Evolutionary conservation across 1,140 invertebrate species (phyloP), one percentile per base, ranked within the genome.

Genomic region (Pseudomyrmex pallidus): DNA sequence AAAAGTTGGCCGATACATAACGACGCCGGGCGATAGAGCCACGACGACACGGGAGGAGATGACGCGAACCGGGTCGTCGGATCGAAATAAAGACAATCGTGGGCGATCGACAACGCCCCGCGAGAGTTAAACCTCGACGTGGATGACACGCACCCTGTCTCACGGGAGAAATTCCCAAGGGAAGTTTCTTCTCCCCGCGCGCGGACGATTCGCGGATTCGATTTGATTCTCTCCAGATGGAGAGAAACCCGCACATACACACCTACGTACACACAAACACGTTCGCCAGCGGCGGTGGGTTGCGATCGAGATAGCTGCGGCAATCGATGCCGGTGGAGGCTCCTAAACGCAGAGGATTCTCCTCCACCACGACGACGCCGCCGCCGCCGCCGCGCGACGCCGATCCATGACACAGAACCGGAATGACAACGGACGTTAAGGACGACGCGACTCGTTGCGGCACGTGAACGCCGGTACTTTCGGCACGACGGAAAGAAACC

Each of bases 321-420:
- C 63, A 78, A 78, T 78, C 76, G 63, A 78, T 78, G 76, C 64
- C 76, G 76, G 64, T 22, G 56, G 52, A 35, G 12, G 15, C 20
- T 17, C 54, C 20, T 35, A 35, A 35, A 35, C 35, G 35, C 35
- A 35, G 15, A 20, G 5, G 66, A n/a, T 15, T 66, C 74, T 8
- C 20, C n/a, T 15, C 35, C 35, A 35, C 35, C n/a, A 12, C 48
- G 62, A 46, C 50, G 61, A 8, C 25, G 74, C 3, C 44, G 54
- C 2, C 50, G n/a, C 9, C 17, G 63, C 10, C 13, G 62, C 12
- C 44, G 44, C 9, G 15, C 35, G 66, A 17, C 44, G 9, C 59
- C 74, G n/a, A 20, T 25, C 61, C 61, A 25, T 12, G 61, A 25
- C 25, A n/a, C 35, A n/a, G 57, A 61, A 5, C 25, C 56, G 35